Base-by-base conservation (phyloP, 1,140 invertebrate genomes). In the Drosophila mayri region DNA sequence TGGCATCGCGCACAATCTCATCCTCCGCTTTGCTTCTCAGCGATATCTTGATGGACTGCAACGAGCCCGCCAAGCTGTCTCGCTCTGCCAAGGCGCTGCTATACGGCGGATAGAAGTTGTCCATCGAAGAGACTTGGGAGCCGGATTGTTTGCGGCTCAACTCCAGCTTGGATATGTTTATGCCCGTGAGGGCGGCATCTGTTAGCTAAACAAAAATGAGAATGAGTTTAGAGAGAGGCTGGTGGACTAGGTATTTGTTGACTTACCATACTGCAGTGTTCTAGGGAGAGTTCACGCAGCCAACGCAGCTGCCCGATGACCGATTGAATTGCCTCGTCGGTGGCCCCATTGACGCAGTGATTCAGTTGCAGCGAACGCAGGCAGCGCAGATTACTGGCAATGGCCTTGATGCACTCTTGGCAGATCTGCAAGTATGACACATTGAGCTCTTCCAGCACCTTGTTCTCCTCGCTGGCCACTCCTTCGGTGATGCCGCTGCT, bases 141-240 rank as follows among this genome's bases (percentile, higher is more conserved):
- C 58, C 79, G 0, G 67, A 72, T 38, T 72, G 70, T 44, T 72
- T 72, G 4, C 76, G 66, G 87, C 80, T 84, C 66, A 55, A 79
- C 62, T 86, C 77, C 40, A 87, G 90, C 84, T 75, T 93, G 65
- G 93, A 74, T 50, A 92, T 63, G 93, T 93, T 57, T 93, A 95
- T 95, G 43, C 95, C 95, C 37, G 95, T 95, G 3, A 97, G 88
- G 6, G 95, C 96, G 32, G 94, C 94, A 91, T 96, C 96, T 12
- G 94, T 94, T n/a, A 92, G 41, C 90, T 91, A 52, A 40, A 52
- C 14, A 1, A 18, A 57, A 49, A 25, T 1, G 18, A 0, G 25
- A 9, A 4, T 22, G n/a, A 35, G 5, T 22, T 14, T 3, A 20
- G 1, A 18, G 30, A 10, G 12, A n/a, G 11, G 10, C 10, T 28